Conservation (phyloP, 2,888 invertebrate species). For the Gastrophysa polygoni region DNA sequence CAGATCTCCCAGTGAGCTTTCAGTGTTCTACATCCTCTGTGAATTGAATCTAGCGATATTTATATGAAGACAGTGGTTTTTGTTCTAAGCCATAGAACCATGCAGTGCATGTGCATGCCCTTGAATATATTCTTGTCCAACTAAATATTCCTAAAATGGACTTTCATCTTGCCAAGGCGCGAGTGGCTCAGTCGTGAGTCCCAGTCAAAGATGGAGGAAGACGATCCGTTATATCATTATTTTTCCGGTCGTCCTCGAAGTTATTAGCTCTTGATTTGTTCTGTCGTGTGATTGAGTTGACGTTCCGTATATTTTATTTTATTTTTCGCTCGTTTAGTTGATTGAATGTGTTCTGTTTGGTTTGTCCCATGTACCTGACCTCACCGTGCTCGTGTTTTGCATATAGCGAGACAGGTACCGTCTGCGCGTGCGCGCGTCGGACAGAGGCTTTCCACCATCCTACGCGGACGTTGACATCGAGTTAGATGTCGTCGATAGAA, state of each 20-base stretch:
- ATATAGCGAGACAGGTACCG: slow-evolving; percentile 93
- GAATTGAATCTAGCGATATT: no score
- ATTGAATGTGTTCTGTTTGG: slow-evolving; percentile 57
- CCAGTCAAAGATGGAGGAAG: neutral
- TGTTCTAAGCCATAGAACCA: no score
- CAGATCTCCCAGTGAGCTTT: no score
- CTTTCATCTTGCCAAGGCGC: no score
- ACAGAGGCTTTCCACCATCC: slow-evolving; percentile 90
- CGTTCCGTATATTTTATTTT: slow-evolving; percentile 39
- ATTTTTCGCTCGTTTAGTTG: slow-evolving; percentile 46
- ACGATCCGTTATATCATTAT: slow-evolving; percentile 16
- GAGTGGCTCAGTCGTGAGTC: neutral
- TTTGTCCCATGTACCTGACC: slow-evolving; percentile 53
- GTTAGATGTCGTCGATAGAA: slow-evolving; percentile 97
- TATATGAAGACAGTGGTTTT: no score
- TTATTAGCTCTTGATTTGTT: slow-evolving; percentile 43
- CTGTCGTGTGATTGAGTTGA: slow-evolving; percentile 57
- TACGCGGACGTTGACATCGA: slow-evolving; percentile 96
- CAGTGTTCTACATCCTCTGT: no score
- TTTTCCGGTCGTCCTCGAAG: slow-evolving; percentile 16
- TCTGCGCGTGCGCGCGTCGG: slow-evolving; percentile 95
- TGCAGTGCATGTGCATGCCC: no score
- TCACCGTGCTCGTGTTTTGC: slow-evolving; percentile 65
- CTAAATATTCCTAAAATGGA: no score
- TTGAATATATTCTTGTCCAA: no score